Base-by-base conservation (phyloP, 2,888 invertebrate species). In the Microplitis manilae region DNA sequence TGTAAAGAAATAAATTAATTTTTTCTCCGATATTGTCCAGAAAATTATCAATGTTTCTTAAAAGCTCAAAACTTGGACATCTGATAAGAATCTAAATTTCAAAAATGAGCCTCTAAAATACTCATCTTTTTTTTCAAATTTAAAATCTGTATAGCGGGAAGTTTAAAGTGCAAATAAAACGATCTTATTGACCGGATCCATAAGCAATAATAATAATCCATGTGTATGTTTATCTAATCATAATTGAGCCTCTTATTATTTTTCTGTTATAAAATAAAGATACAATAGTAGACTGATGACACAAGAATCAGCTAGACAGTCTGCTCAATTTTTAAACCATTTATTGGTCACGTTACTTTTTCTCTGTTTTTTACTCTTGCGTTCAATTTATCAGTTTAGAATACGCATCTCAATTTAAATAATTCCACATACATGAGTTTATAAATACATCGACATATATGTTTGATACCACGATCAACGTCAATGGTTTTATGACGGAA, bases 401-500 rank as follows among this genome's bases (percentile, higher is more conserved):
- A 50, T 50, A 50, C 50, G 50, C 13, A 50, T 13, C 50, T 50
- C 50, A 50, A 50, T 50, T 50, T 13, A 13, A 50, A 50, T 50
- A 9, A 50, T 13, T 13, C 13, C 5, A 30, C 30, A 50, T 50
- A 9, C 50, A 50, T 1, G 50, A 8, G 50, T 50, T 13, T 13
- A 50, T 50, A 50, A 50, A 50, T 13, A 50, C 2, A 30, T 30
- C 30, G 4, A 30, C 30, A 30, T 30, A 30, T 30, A 30, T 30
- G 30, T 30, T 50, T 50, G 2, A 67, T 38, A 39, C 2, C 30
- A 30, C 30, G 30, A 30, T 30, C 50, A 50, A 50, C 50, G 50
- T 50, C 50, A 50, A 50, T 50, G 50, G 13, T 50, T 68, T 68
- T 41, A 73, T 41, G 30, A 59, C 20, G 13, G 38, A 15, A 64